Conservation (phyloP, 2,888 invertebrate genomes). For the Caprella mutica region DNA sequence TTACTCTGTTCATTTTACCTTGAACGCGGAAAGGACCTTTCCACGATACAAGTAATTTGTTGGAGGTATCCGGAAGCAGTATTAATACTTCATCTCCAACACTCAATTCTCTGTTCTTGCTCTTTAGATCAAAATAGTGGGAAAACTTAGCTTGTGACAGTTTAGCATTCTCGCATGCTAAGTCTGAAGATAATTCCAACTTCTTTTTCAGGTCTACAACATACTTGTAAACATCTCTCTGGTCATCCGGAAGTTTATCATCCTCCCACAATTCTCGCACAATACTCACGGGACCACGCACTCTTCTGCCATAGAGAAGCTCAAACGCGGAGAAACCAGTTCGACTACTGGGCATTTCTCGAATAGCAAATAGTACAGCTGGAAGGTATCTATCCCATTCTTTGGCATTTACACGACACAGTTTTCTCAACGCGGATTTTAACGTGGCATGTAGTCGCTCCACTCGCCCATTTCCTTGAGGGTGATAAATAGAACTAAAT, state of each 20-base stretch:
- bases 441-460: conserved; percentile 10
- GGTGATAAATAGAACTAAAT: conserved; percentile 4
- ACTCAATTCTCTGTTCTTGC: background rate
- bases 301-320: conserved; percentile 3
- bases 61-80: background rate
- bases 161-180: conserved; percentile 7
- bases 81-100: conserved; percentile 6
- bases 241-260: background rate
- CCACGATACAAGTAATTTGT: conserved; percentile 8
- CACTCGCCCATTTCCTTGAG: conserved; percentile 3
- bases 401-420: background rate
- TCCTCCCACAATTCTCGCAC: conserved; percentile 10
- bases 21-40: conserved; percentile 1
- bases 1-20: background rate
- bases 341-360: conserved; percentile 14
- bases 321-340: conserved; percentile 15
- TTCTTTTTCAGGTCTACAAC: conserved; percentile 3
- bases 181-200: background rate
- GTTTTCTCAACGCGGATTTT: background rate
- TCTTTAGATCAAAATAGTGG: conserved; percentile 5
- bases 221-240: conserved; percentile 1
- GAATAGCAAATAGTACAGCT: conserved; percentile 7
- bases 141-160: background rate
- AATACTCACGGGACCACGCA: conserved; percentile 3
- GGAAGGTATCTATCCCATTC: background rate